Base-by-base conservation (phyloP, 2,113 vertebrate genomes). In the Pandion haliaetus region DNA sequence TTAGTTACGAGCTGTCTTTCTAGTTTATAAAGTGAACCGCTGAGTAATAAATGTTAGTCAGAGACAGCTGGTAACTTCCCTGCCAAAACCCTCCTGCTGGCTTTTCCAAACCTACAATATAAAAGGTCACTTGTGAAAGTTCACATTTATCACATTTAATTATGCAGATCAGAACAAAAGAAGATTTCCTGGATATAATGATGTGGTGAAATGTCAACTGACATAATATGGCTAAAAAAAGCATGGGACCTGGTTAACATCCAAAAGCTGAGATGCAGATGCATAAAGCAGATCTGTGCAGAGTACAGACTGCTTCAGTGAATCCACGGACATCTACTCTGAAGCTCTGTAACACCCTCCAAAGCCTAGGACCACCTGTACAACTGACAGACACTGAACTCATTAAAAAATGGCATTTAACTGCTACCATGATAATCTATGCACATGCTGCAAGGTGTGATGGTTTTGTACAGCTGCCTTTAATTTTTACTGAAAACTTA, bases 81-180 rank as follows among this genome's bases (percentile, higher is more conserved):
- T 73, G 28, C 89, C 81, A 96, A 95, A 93, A 54, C 38, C 58
- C 58, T 82, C 91, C 89, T 49, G 58, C 70, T 88, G 74, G 66
- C 58, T 95, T 94, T 91, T 93, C 45, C 45, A 95, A 93, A 62
- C 36, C 49, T 78, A 52, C 87, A 88, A 19, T 73, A 85, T 45
- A 93, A 97, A 97, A 82, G 89, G 84, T 95, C 81, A 82, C 66
- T 89, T 87, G 86, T 77, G 58, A 91, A 95, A 95, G 73, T 91
- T 90, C 91, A 77, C 58, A 79, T 95, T 91, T 82, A 91, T 87
- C 89, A 76, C 86, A 69, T 91, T 91, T 84, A 94, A 94, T 97
- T 95, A 96, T 61, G 54, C 50, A 92, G 55, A 50, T 79, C 65
- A 91, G 95, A 96, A 72, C 91, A 95, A 81, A 78, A 93, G 66